phyloP scores from a whole-genome alignment of 2,888 invertebrate genomes.

The Halictus quadricinctus region DNA sequence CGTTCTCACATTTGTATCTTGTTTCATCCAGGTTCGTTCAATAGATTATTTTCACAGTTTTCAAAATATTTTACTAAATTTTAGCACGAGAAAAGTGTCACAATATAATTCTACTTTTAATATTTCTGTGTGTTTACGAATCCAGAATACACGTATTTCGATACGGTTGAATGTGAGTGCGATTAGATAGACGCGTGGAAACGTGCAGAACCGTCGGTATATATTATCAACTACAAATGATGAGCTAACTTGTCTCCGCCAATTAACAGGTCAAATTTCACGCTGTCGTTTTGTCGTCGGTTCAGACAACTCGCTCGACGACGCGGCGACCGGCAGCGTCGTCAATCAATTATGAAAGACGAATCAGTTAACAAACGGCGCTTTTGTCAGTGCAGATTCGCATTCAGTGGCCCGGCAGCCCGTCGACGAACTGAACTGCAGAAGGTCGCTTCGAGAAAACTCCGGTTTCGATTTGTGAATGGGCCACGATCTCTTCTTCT shows the following conservation, averaged over 20 bases:
- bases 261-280: slow-evolving; percentile 8
- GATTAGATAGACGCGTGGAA: not conserved
- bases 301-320: slow-evolving; percentile 20
- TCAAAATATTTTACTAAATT: not conserved
- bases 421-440: slow-evolving; percentile 56
- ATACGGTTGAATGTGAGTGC: not conserved
- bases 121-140: not conserved
- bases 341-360: slow-evolving; percentile 49
- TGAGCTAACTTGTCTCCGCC: not conserved
- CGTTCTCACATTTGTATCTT: not conserved
- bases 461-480: not conserved
- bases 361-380: slow-evolving; percentile 55
- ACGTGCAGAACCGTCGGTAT: not conserved
- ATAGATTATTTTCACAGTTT: too few relatives aligned
- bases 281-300: not conserved
- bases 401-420: slow-evolving; percentile 54
- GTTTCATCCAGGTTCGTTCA: not conserved
- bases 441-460: slow-evolving; percentile 58
- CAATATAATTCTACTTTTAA: not conserved
- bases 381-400: slow-evolving; percentile 65
- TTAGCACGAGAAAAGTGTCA: not conserved
- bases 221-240: slow-evolving; percentile 4
- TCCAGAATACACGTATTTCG: too few relatives aligned
- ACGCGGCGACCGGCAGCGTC: slow-evolving; percentile 9
- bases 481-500: not conserved